Evolutionary conservation across 2,113 vertebrate species (phyloP).

Genomic region (Cebus imitator): DNA sequence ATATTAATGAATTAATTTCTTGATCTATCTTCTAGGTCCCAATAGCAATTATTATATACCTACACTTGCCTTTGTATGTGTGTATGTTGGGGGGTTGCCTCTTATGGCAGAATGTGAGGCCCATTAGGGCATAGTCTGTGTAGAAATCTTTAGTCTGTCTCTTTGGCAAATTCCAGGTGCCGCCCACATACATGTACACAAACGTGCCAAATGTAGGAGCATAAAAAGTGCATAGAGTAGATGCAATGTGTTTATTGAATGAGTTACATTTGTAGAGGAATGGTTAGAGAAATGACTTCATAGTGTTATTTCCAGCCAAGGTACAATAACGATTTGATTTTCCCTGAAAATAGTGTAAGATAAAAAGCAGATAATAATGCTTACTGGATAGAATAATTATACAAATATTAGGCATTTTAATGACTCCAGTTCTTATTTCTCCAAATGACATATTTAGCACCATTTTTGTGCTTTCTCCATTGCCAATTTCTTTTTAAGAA

Average conservation of each 20-base stretch:
- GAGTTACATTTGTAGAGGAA: slow-evolving; percentile 2
- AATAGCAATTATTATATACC: background rate
- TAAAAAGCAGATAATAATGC: slow-evolving; percentile 31
- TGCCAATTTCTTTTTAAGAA: slow-evolving; percentile 48
- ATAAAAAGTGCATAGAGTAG: background rate
- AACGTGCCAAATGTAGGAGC: background rate
- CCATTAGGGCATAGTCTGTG: background rate
- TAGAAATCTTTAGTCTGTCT: background rate
- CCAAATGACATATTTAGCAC: slow-evolving; percentile 68
- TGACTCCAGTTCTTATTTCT: slow-evolving; percentile 67
- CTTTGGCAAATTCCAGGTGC: background rate
- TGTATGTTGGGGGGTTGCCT: background rate
- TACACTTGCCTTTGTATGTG: background rate
- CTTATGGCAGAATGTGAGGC: background rate
- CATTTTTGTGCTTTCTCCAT: slow-evolving; percentile 61
- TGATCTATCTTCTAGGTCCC: background rate
- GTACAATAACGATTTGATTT: slow-evolving; percentile 32
- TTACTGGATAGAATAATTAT: background rate
- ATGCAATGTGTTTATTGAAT: background rate
- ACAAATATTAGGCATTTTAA: slow-evolving; percentile 27
- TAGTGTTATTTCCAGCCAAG: background rate
- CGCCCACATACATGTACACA: background rate
- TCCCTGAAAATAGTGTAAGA: background rate
- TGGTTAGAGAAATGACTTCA: background rate
- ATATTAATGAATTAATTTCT: background rate